Conservation (phyloP, 2,888 invertebrate species). For the Leptopilina drosophilae region DNA sequence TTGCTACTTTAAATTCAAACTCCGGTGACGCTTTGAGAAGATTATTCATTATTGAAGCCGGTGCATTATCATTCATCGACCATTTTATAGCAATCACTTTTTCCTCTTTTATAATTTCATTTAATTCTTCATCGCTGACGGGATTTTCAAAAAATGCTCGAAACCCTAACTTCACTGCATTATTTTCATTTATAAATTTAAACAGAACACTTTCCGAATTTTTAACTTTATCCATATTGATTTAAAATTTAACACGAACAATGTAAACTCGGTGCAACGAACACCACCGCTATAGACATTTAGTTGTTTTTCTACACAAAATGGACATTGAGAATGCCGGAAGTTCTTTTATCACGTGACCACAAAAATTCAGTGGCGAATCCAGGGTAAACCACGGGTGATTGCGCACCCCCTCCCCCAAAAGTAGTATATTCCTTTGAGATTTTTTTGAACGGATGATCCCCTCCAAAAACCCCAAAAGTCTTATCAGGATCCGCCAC, state of each 20-base stretch:
- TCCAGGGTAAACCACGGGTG: no score
- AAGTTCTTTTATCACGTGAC: not conserved
- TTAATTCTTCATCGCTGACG: not conserved
- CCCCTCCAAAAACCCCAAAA: no score
- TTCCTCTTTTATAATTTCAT: not conserved
- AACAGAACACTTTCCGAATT: not conserved
- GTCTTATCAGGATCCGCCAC: no score
- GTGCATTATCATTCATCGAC: not conserved
- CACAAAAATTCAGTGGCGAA: no score
- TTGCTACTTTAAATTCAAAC: not conserved
- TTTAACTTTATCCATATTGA: not conserved
- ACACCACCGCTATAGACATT: not conserved
- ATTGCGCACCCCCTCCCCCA: no score
- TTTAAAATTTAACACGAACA: not conserved
- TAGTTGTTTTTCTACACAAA: not conserved
- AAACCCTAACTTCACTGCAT: not conserved
- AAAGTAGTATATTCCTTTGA: no score
- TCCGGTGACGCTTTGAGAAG: not conserved
- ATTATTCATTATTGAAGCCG: not conserved
- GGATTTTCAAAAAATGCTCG: not conserved
- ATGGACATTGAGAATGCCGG: not conserved
- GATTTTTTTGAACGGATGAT: no score
- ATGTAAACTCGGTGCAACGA: not conserved
- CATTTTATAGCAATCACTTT: conserved; percentile 14
- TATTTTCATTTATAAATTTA: not conserved